Base-by-base conservation (phyloP, 2,888 invertebrate genomes). In the Rosalia funebris region DNA sequence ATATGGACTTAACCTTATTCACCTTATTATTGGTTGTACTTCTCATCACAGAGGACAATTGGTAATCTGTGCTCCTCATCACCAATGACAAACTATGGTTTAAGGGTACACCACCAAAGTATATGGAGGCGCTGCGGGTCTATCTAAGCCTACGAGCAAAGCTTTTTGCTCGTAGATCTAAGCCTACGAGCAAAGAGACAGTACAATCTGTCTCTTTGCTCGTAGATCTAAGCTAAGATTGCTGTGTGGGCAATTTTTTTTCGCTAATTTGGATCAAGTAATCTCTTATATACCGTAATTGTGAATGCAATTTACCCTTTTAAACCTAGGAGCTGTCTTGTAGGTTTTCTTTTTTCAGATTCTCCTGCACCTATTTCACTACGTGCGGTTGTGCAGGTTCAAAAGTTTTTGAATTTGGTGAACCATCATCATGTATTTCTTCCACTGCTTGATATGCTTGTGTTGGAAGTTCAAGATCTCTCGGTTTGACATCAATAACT, bases 341-440 rank as follows among this genome's bases (percentile, higher is more conserved):
- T 98, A 60, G 99, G 93, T 72, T 96, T 88, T 81, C 99, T 99
- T 85, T 99, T 99, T 80, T 99, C 99, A 0, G 99, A 99, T 81
- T 99, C 99, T 79, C 99, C 99, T 1, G 99, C 99, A 2, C 98
- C 99, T 77, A 99, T 99, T 87, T 99, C 99, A 84, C 98, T 98
- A 5, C 98, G 93, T 11, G n/a, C n/a, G n/a, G n/a, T n/a, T n/a
- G n/a, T n/a, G 99, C 96, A 84, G 99, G 99, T 80, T 99, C 98
- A 84, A 99, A 99, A 3, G 99, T 99, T 81, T 98, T 97, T 10
- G 95, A 92, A 2, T 99, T 98, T 7, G 99, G 98, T 16, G 98
- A 95, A 12, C 99, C 99, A 85, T 99, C 99, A 85, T 99, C 98
- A 80, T 99, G 99, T 12, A 99, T 96, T 83, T 99, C 99, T 83